A percentile compares a stretch with the other conserved stretches of the same genome.
Conservation (phyloP, 2,888 invertebrate genomes). For the Oscheius myriophilus region DNA sequence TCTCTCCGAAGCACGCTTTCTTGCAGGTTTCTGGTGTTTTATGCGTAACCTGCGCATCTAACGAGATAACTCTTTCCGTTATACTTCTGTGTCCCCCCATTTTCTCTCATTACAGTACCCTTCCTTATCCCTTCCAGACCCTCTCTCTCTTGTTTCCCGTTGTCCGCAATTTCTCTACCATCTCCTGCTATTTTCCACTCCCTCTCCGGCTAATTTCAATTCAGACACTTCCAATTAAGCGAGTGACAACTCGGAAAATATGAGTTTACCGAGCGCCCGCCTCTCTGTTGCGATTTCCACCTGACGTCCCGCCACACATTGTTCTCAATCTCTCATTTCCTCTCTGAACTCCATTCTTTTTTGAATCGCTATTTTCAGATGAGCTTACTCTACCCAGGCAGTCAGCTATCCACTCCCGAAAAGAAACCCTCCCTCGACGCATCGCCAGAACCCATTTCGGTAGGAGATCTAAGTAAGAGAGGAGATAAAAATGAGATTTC, state of each 20-base stretch:
- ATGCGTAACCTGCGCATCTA: too few relatives aligned
- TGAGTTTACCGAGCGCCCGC: constrained; percentile 1
- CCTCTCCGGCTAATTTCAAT: background rate
- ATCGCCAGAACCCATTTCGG: constrained; percentile 27
- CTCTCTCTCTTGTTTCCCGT: too few relatives aligned
- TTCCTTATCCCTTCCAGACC: background rate
- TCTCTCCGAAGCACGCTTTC: too few relatives aligned
- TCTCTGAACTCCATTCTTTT: background rate
- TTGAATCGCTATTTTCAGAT: constrained; percentile 17
- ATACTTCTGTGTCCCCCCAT: too few relatives aligned
- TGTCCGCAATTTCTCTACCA: too few relatives aligned
- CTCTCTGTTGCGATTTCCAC: background rate
- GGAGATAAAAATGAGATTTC: background rate
- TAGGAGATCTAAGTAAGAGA: background rate
- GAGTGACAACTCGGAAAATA: constrained; percentile 16
- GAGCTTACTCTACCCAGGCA: constrained; percentile 29
- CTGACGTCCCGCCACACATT: too few relatives aligned
- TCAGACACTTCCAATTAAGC: constrained; percentile 10
- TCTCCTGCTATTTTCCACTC: too few relatives aligned
- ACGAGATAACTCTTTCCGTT: too few relatives aligned
- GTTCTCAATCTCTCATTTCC: too few relatives aligned
- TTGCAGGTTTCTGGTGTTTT: too few relatives aligned
- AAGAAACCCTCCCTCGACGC: constrained; percentile 15
- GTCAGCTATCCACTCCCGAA: constrained; percentile 23
- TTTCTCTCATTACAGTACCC: background rate